Percentiles rank a stretch among this genome's conserved stretches.
phyloP scores from a whole-genome alignment of 2,113 vertebrate genomes.

The Anolis sagrei region DNA sequence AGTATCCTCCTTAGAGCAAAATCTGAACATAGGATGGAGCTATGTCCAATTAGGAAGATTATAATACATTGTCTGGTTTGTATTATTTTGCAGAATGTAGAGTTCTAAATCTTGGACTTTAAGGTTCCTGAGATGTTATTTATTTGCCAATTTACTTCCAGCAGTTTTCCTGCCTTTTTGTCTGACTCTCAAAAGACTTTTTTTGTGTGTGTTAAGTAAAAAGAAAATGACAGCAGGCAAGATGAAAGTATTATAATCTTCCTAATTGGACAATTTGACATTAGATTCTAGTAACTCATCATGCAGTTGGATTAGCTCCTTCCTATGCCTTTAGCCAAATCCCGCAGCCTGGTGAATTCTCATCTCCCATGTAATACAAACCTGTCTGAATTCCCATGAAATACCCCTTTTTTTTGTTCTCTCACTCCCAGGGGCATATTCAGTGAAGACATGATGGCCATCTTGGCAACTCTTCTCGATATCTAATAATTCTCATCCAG shows the following conservation, averaged over 20 bases:
- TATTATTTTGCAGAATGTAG: background rate
- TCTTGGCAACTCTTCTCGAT: background rate
- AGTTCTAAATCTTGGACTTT: background rate
- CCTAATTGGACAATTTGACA: background rate
- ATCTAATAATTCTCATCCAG: too few relatives aligned
- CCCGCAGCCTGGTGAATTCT: too few relatives aligned
- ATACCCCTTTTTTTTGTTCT: background rate
- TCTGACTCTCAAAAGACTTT: background rate
- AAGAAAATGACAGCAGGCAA: too few relatives aligned
- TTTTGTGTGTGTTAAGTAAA: background rate
- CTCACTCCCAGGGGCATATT: background rate
- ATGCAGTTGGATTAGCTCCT: too few relatives aligned
- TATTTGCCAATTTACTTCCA: background rate
- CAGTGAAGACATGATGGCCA: background rate
- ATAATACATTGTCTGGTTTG: background rate
- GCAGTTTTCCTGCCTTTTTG: background rate
- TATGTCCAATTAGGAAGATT: too few relatives aligned
- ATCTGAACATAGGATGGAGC: too few relatives aligned
- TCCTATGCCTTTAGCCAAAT: too few relatives aligned
- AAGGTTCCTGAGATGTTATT: background rate
- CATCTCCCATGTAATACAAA: too few relatives aligned
- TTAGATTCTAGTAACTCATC: background rate
- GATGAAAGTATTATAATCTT: background rate
- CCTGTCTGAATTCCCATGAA: too few relatives aligned
- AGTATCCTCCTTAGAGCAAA: background rate